phyloP scores from a whole-genome alignment of 1,140 invertebrate species.

The Hormaphis cornu region DNA sequence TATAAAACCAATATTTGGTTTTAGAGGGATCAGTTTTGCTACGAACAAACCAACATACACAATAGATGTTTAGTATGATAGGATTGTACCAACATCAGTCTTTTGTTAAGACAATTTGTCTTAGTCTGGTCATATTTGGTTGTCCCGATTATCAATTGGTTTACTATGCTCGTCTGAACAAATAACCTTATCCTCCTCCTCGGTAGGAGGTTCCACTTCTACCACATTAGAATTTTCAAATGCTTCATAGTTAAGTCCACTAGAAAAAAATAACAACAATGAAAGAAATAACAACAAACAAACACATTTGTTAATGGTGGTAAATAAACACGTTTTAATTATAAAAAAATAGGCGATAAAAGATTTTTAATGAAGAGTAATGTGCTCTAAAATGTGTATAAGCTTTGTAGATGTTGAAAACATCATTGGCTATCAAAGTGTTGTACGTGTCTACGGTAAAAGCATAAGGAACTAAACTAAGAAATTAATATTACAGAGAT shows the following conservation, averaged over 20 bases:
- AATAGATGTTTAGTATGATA: too few species aligned
- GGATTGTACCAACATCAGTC: too few species aligned
- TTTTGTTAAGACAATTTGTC: too few species aligned
- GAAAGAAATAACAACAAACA: not conserved
- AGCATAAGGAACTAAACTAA: not conserved
- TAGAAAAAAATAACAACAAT: slow-evolving; percentile 9
- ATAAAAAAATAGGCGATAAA: too few species aligned
- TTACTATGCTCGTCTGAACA: not conserved
- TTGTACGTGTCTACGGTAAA: not conserved
- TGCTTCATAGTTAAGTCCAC: not conserved
- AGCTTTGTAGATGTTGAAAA: not conserved
- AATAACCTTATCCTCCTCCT: not conserved
- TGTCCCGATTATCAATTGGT: not conserved
- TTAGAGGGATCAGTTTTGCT: too few species aligned
- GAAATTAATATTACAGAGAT: not conserved
- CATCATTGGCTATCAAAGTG: not conserved
- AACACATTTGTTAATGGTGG: too few species aligned
- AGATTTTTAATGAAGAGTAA: not conserved
- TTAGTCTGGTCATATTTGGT: not conserved
- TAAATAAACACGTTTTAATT: too few species aligned
- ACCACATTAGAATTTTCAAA: not conserved
- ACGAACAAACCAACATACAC: too few species aligned
- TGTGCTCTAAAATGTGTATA: not conserved
- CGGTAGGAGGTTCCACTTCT: too few species aligned
- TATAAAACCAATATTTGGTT: too few species aligned